phyloP scores from a whole-genome alignment of 2,797 vertebrate genomes.

The Crypturellus tataupa region DNA sequence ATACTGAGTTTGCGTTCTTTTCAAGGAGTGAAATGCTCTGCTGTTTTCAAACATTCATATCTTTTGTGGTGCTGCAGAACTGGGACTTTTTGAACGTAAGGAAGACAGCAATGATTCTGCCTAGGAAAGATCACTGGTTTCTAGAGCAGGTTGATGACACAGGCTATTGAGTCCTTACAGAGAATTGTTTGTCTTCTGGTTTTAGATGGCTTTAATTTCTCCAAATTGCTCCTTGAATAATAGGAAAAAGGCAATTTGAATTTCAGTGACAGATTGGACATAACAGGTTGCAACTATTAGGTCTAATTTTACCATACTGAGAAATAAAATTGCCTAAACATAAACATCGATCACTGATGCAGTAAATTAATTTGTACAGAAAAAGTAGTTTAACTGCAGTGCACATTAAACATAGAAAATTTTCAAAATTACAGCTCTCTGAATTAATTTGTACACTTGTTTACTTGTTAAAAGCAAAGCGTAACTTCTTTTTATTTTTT shows the following conservation, averaged over 20 bases:
- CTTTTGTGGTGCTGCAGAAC: background rate
- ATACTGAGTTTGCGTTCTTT: background rate
- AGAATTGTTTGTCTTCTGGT: slow-evolving; percentile 84
- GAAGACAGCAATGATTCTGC: slow-evolving; percentile 27
- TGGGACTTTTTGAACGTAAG: background rate
- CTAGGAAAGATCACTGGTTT: slow-evolving; percentile 19
- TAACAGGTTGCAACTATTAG: slow-evolving; percentile 88
- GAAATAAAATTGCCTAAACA: slow-evolving; percentile 89
- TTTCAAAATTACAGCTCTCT: slow-evolving; percentile 84
- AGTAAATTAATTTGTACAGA: slow-evolving; percentile 90
- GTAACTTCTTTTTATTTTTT: slow-evolving; percentile 59
- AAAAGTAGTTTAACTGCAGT: slow-evolving; percentile 86
- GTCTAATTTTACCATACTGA: slow-evolving; percentile 89
- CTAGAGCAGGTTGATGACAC: slow-evolving; percentile 78
- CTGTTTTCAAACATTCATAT: background rate
- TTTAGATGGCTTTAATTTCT: slow-evolving; percentile 85
- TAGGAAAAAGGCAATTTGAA: slow-evolving; percentile 86
- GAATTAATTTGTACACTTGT: slow-evolving; percentile 87
- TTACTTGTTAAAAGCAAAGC: slow-evolving; percentile 81
- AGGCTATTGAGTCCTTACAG: slow-evolving; percentile 80
- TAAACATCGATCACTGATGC: slow-evolving; percentile 90
- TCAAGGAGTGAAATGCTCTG: background rate
- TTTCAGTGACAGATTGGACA: slow-evolving; percentile 89
- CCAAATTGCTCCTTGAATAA: slow-evolving; percentile 87
- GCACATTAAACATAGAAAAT: slow-evolving; percentile 86